Base-by-base conservation (phyloP, 2,797 vertebrate species). In the Peromyscus melanophrys region DNA sequence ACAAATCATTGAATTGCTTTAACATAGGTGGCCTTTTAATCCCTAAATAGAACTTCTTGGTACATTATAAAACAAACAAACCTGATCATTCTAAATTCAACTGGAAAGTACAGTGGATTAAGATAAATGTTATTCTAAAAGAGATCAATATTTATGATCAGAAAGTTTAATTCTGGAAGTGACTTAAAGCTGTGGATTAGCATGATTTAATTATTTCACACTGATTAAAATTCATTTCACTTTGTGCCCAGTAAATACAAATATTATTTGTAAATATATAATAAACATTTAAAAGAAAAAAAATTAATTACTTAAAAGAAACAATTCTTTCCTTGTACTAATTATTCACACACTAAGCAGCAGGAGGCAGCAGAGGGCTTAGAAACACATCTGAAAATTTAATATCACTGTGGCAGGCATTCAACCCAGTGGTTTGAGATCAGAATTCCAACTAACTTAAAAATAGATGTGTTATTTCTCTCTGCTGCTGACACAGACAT, bases 401-500 rank as follows among this genome's bases (percentile, higher is more conserved):
- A 80, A n/a, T 29, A 43, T 88, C 97, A 89, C 43, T 49, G 46
- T 29, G 82, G 98, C 98, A 98, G 96, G 88, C 89, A 1, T 94
- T 97, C 89, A 94, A 73, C 90, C 96, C 80, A 96, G 80, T 84
- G 97, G 95, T 96, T 96, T 96, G 85, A 98, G 97, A 97, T 82
- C 96, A 96, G 98, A 99, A 99, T 99, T 99, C 99, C 99, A 99
- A 97, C 97, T 52, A 94, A 65, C 98, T 99, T 99, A 99, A 99
- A 99, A 99, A 99, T 99, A 99, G 99, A 99, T 90, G 98, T 98
- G 99, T 98, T 99, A 98, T 99, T 99, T 98, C 99, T 98, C 98
- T 98, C 98, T 98, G 97, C 98, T 98, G 99, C 99, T 99, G 99
- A 99, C 99, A 99, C 92, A 98, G 98, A 99, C 98, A 98, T 97